A percentile compares a stretch with the other conserved stretches of the same genome.
phyloP scores from a whole-genome alignment of 2,797 vertebrate genomes.

The Lepilemur septentrionalis region DNA sequence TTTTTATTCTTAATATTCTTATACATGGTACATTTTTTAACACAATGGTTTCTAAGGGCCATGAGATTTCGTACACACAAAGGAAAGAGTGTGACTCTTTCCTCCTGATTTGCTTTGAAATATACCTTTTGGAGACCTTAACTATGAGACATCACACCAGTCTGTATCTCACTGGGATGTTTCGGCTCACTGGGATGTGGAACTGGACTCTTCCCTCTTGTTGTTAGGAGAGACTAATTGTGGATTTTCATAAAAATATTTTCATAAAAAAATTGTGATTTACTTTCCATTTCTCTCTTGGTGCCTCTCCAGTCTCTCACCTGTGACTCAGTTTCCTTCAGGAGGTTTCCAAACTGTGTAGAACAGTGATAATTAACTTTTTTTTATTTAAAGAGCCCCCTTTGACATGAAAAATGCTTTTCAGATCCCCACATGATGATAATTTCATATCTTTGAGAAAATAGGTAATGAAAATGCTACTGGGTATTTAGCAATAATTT shows the following conservation, averaged over 20 bases:
- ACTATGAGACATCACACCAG: background rate
- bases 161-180: background rate
- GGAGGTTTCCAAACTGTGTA: background rate
- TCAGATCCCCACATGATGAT: background rate
- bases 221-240: background rate
- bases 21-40: background rate
- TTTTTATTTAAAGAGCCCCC: background rate
- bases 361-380: background rate
- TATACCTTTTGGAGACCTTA: background rate
- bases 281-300: background rate
- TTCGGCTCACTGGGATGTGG: background rate
- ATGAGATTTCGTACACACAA: background rate
- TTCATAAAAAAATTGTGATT: background rate
- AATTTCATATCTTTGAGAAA: background rate
- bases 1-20: slow-evolving; percentile 7
- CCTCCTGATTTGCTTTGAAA: background rate
- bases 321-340: background rate
- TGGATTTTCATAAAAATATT: background rate
- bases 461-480: background rate
- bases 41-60: background rate
- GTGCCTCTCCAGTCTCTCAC: background rate
- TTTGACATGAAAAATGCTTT: background rate
- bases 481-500: background rate
- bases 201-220: background rate
- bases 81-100: background rate